Evolutionary conservation across 2,888 invertebrate genomes (phyloP), one percentile per base, ranked within the genome.

Genomic region (Nymphalis c-album): DNA sequence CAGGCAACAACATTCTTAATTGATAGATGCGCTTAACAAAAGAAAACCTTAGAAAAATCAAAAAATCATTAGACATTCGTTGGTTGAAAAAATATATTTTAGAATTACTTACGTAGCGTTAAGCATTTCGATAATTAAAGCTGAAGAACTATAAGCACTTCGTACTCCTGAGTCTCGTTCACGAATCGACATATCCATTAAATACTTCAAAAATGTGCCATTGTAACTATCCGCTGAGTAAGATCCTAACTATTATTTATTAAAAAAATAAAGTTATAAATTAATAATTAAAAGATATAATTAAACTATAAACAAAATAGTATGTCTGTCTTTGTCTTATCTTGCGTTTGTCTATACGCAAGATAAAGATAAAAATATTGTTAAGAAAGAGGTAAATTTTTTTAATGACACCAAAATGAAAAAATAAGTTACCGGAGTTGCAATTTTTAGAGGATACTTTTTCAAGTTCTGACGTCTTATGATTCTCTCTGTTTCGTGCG

Each of bases 91-190:
- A 53, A 59, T 18, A 26, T 18, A 7, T 50, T 40, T 40, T 1
- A 40, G 7, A 22, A 58, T 35, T 46, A 78, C 82, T 80, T 66
- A 90, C 90, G 82, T 80, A 18, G 86, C 89, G 57, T 89, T 88
- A 0, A 90, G 75, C 2, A 77, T 73, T 40, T 87, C 81, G 0
- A 83, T 73, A 20, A 91, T 72, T 0, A 90, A 79, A n/a, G 77
- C 68, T 2, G 86, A 79, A 0, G 80, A 77, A 2, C 75, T 77
- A 51, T 84, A 86, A 0, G 78, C 83, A 62, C 82, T 79, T 2
- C 90, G 84, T 5, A 88, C 80, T 0, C 83, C 85, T 6, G 85
- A 81, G 48, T 91, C 90, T 1, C 80, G 72, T 53, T 84, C 82
- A 0, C 80, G 83, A 60, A 82, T 76, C 0, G 78, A 74, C 67